Evolutionary conservation across 2,113 vertebrate species (phyloP).

Genomic region (Petaurus breviceps): DNA sequence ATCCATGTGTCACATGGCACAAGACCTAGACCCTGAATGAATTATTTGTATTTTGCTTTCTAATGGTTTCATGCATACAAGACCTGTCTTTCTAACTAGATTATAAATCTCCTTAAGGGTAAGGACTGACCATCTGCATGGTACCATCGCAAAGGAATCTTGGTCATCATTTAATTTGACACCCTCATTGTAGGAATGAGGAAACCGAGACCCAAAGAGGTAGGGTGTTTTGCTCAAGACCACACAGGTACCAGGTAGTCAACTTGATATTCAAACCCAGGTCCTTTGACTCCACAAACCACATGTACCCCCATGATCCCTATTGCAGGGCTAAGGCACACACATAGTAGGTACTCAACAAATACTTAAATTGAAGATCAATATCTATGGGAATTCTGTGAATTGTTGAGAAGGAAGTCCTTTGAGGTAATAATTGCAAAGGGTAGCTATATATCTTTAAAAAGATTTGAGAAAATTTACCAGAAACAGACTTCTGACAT

Average conservation of each 20-base stretch:
- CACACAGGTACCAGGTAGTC: background rate
- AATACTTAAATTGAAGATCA: background rate
- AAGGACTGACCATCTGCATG: background rate
- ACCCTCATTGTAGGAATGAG: background rate
- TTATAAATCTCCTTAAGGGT: background rate
- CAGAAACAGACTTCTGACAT: background rate
- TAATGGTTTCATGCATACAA: background rate
- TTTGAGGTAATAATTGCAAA: background rate
- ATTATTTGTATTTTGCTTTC: background rate
- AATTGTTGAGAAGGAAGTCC: background rate
- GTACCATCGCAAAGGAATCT: background rate
- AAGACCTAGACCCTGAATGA: background rate
- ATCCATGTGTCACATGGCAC: background rate
- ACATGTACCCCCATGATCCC: background rate
- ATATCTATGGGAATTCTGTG: background rate
- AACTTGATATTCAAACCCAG: background rate
- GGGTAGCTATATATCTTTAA: background rate
- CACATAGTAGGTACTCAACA: background rate
- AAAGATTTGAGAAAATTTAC: background rate
- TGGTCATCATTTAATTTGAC: background rate
- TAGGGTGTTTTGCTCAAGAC: background rate
- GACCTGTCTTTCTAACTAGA: background rate
- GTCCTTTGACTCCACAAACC: background rate
- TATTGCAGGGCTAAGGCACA: background rate
- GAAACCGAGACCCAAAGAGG: background rate